Base-by-base conservation (phyloP, 2,797 vertebrate genomes). In the Hydrophis major region DNA sequence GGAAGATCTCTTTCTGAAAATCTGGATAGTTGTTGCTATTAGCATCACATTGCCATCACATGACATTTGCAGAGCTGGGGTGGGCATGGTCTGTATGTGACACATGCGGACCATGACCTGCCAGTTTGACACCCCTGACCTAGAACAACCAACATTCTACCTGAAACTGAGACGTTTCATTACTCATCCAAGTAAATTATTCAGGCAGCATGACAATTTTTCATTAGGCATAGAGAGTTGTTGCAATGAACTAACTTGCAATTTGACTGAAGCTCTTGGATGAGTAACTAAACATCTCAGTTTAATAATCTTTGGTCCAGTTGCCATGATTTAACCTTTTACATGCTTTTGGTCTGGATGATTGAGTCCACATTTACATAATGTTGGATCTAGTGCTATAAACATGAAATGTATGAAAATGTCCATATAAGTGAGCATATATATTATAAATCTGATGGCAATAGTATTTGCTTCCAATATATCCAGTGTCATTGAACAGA, bases 11-110 rank as follows among this genome's bases (percentile, higher is more conserved):
- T 53, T 50, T 86, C 25, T 86, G 4, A 74, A 86, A 53, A 86
- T 5, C 20, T 55, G 27, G 12, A 53, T 27, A n/a, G 13, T 4
- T 53, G 3, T 28, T 87, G 86, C 27, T 28, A 55, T 37, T 74
- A 37, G 32, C 59, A 2, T 22, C 61, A 63, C 3, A 0, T 60
- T 60, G 59, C 20, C 59, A 1, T 63, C 25, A 63, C 4, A 6
- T 28, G 61, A 28, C 2, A 27, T 61, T 61, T 2, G 25, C 22
- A 3, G 61, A 63, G 10, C 61, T 63, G 3, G 1, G 10, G 3
- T 12, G 61, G 61, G 25, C 10, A 10, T 4, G 3, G 27, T 4
- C 25, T 4, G 25, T 0, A 0, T 1, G 4, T 28, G 25, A 12
- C 8, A 1, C 27, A 63, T 28, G 25, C 1, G 1, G 60, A 25